phyloP scores from a whole-genome alignment of 1,140 invertebrate genomes.

The Spodoptera litura region DNA sequence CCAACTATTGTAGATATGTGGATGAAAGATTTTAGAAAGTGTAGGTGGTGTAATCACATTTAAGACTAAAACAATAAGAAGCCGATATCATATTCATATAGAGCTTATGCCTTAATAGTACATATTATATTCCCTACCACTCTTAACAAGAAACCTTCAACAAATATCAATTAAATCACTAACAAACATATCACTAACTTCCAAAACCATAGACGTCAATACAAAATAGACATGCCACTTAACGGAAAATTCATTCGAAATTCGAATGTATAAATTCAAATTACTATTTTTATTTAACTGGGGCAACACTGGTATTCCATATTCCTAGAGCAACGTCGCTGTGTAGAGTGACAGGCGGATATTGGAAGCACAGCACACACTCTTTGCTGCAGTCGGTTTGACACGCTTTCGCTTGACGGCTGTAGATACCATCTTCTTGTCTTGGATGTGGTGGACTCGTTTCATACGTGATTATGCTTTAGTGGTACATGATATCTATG shows the following conservation, averaged over 20 bases:
- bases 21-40: no score
- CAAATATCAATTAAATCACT: no score
- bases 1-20: no score
- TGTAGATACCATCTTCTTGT: constrained; percentile 24
- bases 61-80: no score
- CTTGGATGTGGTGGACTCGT: background rate
- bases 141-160: no score
- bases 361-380: constrained; percentile 42
- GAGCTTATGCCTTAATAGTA: no score
- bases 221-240: background rate
- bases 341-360: constrained; percentile 27
- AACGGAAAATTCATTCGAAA: background rate
- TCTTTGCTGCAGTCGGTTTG: constrained; percentile 37
- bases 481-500: no score
- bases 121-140: no score
- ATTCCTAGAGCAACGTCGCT: constrained; percentile 28
- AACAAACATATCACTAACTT: no score
- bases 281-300: background rate
- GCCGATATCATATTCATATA: no score
- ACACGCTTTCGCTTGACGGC: constrained; percentile 17
- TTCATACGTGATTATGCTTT: background rate
- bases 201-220: background rate
- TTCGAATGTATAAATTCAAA: background rate
- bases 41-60: no score
- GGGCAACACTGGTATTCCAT: constrained; percentile 14